Evolutionary conservation across 2,797 vertebrate species (phyloP).

Genomic region (Aeoliscus strigatus): DNA sequence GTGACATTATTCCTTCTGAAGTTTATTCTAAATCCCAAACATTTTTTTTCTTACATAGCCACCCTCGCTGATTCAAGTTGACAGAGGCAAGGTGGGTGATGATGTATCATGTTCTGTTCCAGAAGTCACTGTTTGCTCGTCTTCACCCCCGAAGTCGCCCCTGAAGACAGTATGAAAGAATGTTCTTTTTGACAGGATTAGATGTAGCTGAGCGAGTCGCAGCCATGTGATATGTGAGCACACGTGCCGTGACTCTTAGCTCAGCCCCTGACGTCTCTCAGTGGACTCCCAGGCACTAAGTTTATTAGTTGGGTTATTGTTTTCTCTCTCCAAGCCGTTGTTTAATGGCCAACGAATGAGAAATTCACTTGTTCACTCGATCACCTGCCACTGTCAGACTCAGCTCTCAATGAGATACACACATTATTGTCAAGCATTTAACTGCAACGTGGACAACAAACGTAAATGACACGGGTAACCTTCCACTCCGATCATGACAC

Average conservation of each 20-base stretch:
- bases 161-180: constrained; percentile 20
- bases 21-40: constrained; percentile 41
- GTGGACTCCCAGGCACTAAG: constrained; percentile 7
- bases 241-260: constrained; percentile 21
- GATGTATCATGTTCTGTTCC: constrained; percentile 29
- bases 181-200: constrained; percentile 29
- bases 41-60: constrained; percentile 14
- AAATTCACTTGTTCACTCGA: constrained; percentile 3
- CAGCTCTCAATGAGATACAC: no score
- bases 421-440: no score
- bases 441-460: no score
- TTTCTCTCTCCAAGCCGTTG: constrained; percentile 6
- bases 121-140: constrained; percentile 15
- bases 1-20: constrained; percentile 43
- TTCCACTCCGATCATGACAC: no score
- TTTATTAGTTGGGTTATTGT: constrained; percentile 27
- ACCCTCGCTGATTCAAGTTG: constrained; percentile 29
- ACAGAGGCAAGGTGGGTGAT: constrained; percentile 39
- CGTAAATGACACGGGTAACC: background rate
- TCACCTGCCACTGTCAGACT: background rate
- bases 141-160: constrained; percentile 8
- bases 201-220: constrained; percentile 13
- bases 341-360: constrained; percentile 15
- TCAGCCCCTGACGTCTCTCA: constrained; percentile 14
- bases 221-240: constrained; percentile 25